A percentile compares a stretch with the other conserved stretches of the same genome.
Conservation (phyloP, 2,113 vertebrate species). For the Corythaixoides concolor region DNA sequence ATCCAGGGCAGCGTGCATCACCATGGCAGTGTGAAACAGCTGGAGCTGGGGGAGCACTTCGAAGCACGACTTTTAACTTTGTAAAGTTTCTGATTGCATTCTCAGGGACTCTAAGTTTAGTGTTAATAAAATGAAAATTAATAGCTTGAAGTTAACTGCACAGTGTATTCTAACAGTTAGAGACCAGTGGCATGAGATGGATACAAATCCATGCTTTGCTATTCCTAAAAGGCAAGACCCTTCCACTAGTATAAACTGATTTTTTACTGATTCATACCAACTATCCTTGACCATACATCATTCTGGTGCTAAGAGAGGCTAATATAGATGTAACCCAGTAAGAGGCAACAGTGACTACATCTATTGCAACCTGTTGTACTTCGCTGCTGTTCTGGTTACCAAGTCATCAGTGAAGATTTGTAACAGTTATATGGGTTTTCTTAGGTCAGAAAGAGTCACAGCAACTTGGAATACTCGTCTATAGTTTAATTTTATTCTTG, state of each 20-base stretch:
- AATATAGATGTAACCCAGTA: neutral
- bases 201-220: neutral
- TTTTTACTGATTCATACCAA: neutral
- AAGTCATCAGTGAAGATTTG: neutral
- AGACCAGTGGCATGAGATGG: rapidly evolving
- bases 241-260: neutral
- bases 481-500: neutral
- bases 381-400: neutral
- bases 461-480: neutral
- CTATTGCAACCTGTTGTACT: neutral
- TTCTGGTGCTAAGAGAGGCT: neutral
- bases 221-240: neutral
- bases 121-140: neutral
- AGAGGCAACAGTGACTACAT: neutral
- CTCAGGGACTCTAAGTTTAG: neutral
- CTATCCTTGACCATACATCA: neutral
- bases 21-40: neutral
- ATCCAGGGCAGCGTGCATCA: neutral
- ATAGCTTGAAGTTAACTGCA: neutral
- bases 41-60: neutral
- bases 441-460: neutral
- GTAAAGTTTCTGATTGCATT: neutral
- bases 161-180: neutral
- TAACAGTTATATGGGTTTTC: neutral
- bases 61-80: rapidly evolving